Evolutionary conservation across 2,888 invertebrate species (phyloP), one percentile per base, ranked within the genome.

Genomic region (Palloptera scutellata): DNA sequence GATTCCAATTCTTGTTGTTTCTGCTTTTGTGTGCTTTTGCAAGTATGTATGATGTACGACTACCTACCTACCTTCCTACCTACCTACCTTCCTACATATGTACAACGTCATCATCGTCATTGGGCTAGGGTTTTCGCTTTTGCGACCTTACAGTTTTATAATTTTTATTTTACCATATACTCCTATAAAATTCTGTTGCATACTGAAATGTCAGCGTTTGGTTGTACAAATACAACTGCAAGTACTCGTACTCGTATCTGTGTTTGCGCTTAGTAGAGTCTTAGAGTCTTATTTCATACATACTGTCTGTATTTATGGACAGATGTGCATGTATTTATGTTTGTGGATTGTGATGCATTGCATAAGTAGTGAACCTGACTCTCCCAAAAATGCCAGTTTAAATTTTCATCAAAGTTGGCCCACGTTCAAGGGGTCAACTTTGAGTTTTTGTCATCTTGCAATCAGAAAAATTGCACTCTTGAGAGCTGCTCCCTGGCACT

Each of bases 371-470:
- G 17, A 17, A 41, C 48, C 45, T 45, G 48, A 45, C 13, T 45
- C 59, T 45, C 13, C 40, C 60, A 60, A 20, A 61, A 61, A 61
- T 52, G 51, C 40, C 52, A 61, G 17, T 30, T 41, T 52, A 30
- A 41, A 61, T 52, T 61, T 61, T 61, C 42, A 61, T 61, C 52
- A 52, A 40, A 61, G 51, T 41, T 17, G 48, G 48, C 48, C 17
- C 11, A 13, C 41, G 41, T 52, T 30, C 52, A 40, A 17, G 51
- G 40, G 52, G 52, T 61, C 19, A 61, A 52, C 41, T 61, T 41
- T 61, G 20, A 41, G 19, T 48, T 20, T 60, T 48, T 42, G 20
- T 61, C 41, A 61, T 52, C 40, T 40, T 40, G 52, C 41, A 41
- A 52, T 52, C 42, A 41, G 30, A 40, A 12, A 52, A 52, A 61